These are phyloP conservation scores for Fukomys damarensis DNA, from an alignment of 2,113 vertebrate species.

Conservation along the genomic window DNA sequence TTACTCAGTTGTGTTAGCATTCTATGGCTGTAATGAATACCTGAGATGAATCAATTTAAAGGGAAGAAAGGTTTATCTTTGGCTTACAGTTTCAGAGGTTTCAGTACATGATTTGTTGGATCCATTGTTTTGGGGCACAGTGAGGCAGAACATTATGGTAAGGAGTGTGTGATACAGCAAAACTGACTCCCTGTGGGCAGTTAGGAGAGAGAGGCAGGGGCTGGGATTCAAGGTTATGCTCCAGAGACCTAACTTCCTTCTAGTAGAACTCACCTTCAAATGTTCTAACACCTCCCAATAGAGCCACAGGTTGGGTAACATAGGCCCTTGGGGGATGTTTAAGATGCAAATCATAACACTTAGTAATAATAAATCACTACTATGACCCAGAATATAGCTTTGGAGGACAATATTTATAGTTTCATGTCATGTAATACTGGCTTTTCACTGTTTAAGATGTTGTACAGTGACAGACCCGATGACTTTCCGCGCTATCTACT, in stretches of 20 bases:
- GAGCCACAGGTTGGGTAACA: not conserved
- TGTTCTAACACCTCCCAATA: not conserved
- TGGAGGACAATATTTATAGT: not conserved
- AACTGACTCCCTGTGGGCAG: not conserved
- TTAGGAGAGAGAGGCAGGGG: not conserved
- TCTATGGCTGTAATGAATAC: not conserved
- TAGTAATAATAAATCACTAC: not conserved
- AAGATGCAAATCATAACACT: not conserved
- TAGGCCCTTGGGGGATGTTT: not conserved
- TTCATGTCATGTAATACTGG: not conserved
- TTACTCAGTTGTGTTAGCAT: not conserved
- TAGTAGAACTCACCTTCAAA: not conserved
- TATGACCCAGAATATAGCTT: not conserved
- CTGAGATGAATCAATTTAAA: not conserved
- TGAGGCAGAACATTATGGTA: not conserved
- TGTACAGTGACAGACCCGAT: not conserved
- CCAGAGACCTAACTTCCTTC: not conserved
- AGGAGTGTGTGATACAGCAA: not conserved
- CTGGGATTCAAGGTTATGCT: not conserved
- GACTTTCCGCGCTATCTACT: not conserved
- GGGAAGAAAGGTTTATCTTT: not conserved
- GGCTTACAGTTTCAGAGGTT: not conserved
- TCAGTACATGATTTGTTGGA: not conserved
- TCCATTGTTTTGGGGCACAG: not conserved
- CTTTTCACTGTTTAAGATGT: slow-evolving; percentile 7